Evolutionary conservation across 2,113 vertebrate genomes (phyloP).

Genomic region (Anser cygnoides): DNA sequence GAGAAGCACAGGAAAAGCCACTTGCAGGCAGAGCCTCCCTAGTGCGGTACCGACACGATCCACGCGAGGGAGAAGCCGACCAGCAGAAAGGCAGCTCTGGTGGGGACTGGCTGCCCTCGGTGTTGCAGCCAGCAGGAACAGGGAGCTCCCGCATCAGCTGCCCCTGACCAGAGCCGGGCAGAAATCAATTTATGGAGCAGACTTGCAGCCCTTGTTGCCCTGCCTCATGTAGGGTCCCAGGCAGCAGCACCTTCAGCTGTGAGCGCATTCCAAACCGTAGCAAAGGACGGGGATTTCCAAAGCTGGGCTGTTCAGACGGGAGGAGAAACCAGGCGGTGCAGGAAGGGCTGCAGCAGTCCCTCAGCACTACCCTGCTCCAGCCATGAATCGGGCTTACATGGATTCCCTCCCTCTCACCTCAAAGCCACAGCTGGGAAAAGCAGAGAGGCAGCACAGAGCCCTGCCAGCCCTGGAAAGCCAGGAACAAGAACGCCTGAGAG

Average conservation of each 20-base stretch:
- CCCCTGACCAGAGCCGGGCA: not conserved
- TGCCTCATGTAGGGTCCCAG: rapidly evolving
- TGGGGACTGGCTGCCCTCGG: rapidly evolving
- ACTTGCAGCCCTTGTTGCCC: not conserved
- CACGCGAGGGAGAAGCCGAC: slow-evolving; percentile 6
- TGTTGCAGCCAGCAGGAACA: not conserved
- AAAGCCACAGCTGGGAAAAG: not conserved
- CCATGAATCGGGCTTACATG: not conserved
- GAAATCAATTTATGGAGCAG: not conserved
- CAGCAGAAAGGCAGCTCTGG: not conserved
- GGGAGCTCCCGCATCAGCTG: not conserved
- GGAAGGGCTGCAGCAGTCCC: not conserved
- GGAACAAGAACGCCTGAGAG: not conserved
- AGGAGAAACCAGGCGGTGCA: not conserved
- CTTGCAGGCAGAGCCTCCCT: not conserved
- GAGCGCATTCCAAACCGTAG: rapidly evolving
- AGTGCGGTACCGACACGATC: not conserved
- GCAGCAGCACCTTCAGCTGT: not conserved
- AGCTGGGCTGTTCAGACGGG: not conserved
- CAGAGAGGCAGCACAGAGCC: not conserved
- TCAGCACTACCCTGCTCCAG: not conserved
- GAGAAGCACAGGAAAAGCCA: not conserved
- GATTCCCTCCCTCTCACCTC: not conserved
- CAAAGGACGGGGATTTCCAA: not conserved
- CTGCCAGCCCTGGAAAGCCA: not conserved